A percentile compares a stretch with the other conserved stretches of the same genome.
Conservation (phyloP, 2,888 invertebrate species). For the Sesia bembeciformis region DNA sequence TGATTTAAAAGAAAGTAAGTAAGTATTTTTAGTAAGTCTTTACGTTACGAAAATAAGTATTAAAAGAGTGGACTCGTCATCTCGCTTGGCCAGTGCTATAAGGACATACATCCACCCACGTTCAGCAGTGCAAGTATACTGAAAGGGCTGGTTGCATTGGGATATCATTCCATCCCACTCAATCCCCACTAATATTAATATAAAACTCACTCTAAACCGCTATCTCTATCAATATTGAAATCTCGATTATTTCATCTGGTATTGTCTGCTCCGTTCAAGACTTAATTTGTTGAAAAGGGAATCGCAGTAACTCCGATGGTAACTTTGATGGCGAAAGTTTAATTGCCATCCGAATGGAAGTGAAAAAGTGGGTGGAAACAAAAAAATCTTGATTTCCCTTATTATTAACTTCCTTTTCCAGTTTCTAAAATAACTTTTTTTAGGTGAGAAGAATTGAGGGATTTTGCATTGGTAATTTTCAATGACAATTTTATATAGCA, state of each 20-base stretch:
- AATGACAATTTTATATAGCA: too few species aligned
- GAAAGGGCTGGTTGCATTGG: too few species aligned
- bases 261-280: neutral
- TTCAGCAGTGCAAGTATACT: too few species aligned
- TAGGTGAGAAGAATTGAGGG: neutral
- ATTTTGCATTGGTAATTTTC: too few species aligned
- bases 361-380: conserved; percentile 1
- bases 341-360: conserved; percentile 7
- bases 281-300: conserved; percentile 1
- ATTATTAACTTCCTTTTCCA: neutral
- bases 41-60: too few species aligned
- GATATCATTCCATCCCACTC: too few species aligned
- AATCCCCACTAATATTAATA: too few species aligned
- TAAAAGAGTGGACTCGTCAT: too few species aligned
- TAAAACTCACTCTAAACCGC: neutral
- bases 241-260: neutral
- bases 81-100: too few species aligned
- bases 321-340: conserved; percentile 8
- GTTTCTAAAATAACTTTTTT: conserved; percentile 5
- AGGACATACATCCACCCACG: too few species aligned
- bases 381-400: neutral
- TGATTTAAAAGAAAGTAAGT: too few species aligned
- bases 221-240: neutral
- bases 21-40: too few species aligned
- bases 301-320: neutral